phyloP scores from a whole-genome alignment of 2,797 vertebrate genomes.

The Remorina albescens region DNA sequence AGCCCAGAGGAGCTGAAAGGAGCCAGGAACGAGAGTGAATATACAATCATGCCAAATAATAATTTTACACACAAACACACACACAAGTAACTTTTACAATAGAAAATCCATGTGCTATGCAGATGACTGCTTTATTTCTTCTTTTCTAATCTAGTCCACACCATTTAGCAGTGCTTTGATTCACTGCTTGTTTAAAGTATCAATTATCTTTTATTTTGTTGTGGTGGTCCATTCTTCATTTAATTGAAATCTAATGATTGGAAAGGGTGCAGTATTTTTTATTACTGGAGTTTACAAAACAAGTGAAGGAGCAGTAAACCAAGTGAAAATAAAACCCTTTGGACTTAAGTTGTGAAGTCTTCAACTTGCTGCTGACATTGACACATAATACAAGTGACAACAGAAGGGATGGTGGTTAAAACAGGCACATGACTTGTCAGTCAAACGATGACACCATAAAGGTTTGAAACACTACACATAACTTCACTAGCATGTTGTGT shows the following conservation, averaged over 20 bases:
- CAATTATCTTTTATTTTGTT: neutral
- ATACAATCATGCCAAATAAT: neutral
- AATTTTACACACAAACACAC: neutral
- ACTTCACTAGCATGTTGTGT: neutral
- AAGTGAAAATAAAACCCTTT: neutral
- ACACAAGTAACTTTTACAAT: neutral
- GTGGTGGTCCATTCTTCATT: neutral
- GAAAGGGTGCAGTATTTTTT: neutral
- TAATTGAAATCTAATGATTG: neutral
- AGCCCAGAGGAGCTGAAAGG: conserved; percentile 86
- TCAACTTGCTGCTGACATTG: conserved; percentile 32
- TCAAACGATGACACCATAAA: conserved; percentile 46
- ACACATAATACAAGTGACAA: conserved; percentile 35
- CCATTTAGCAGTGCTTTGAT: neutral
- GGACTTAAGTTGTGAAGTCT: neutral
- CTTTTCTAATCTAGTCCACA: neutral
- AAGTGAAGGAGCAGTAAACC: neutral
- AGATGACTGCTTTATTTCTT: neutral
- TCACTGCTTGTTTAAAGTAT: neutral
- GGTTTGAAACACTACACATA: neutral
- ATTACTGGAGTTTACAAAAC: neutral
- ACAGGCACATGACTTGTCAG: conserved; percentile 59
- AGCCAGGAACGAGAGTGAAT: neutral
- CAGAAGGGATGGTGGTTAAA: conserved; percentile 53
- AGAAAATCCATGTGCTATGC: neutral